Conservation (phyloP, 2,888 invertebrate species). For the Andrena trimmerana region DNA sequence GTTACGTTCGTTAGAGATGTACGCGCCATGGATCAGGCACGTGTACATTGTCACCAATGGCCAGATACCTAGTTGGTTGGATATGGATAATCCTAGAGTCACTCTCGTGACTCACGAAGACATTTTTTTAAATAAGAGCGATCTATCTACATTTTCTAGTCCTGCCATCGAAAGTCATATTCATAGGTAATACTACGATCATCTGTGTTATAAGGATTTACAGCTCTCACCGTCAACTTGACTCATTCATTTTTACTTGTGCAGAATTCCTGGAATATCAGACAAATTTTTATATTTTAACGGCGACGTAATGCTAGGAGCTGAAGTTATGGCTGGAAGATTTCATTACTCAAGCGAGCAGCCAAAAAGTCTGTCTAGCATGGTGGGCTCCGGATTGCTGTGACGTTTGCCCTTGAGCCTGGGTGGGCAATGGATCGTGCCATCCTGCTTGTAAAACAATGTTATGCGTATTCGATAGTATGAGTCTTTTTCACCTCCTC, state of each 20-base stretch:
- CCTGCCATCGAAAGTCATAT: slow-evolving; percentile 90
- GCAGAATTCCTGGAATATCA: slow-evolving; percentile 90
- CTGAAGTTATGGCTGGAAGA: slow-evolving; percentile 90
- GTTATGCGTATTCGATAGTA: slow-evolving; percentile 91
- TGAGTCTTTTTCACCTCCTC: slow-evolving; percentile 7
- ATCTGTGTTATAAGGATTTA: not conserved
- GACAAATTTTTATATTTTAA: slow-evolving; percentile 92
- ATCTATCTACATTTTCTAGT: slow-evolving; percentile 92
- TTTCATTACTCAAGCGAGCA: slow-evolving; percentile 88
- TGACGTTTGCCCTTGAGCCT: slow-evolving; percentile 90
- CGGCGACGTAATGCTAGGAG: slow-evolving; percentile 91
- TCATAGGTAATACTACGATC: slow-evolving; percentile 85
- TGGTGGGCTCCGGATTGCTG: slow-evolving; percentile 92
- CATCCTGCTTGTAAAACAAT: slow-evolving; percentile 91
- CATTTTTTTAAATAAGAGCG: slow-evolving; percentile 87
- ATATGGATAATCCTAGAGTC: slow-evolving; percentile 89
- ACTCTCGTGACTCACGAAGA: slow-evolving; percentile 90
- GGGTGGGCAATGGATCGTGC: slow-evolving; percentile 92
- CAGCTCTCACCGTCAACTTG: not conserved
- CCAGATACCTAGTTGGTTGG: slow-evolving; percentile 93
- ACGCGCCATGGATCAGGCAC: slow-evolving; percentile 92
- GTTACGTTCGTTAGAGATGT: slow-evolving; percentile 90
- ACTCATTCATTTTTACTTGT: slow-evolving; percentile 70
- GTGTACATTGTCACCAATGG: slow-evolving; percentile 93
- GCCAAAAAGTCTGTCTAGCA: slow-evolving; percentile 89